Base-by-base conservation (phyloP, 2,888 invertebrate genomes). In the Rhingia campestris region DNA sequence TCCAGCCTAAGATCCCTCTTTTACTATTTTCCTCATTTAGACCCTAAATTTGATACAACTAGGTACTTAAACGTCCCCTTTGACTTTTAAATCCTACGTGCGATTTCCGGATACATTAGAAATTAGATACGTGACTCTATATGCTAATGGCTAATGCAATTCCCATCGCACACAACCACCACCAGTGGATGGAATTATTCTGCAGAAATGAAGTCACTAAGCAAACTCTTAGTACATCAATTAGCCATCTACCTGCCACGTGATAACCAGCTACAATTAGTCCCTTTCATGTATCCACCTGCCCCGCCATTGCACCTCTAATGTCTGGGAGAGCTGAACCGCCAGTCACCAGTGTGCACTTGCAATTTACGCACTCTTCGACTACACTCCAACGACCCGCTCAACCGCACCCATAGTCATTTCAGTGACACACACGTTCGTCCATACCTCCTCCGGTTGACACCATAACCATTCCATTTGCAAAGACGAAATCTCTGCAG, bases 181-280 rank as follows among this genome's bases (percentile, higher is more conserved):
- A 6, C 45, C 12, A 12, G 12, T 12, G 12, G 14, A 9, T n/a
- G 4, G 30, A 7, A 66, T 61, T 4, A 51, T 12, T 70, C 37
- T 22, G 10, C 49, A 37, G 51, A 56, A 74, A 51, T 76, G 41
- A 64, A 77, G 63, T 67, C 63, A 58, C 69, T 41, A 58, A 70
- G 56, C 63, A 56, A 77, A 51, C 72, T 61, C 12, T 73, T 41
- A 66, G 43, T 72, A 41, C 81, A 82, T 72, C 54, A 82, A 72
- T 51, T 73, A 66, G 53, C 58, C 70, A 61, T 66, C 33, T 54
- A 82, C 56, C 63, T 73, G 67, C 77, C 77, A 77, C 72, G 77
- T 77, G 72, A 77, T 67, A 67, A 82, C 77, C 72, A 77, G 77
- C 54, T 73, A 39, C 72, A 82, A 82, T 82, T 77, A 82, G 82